phyloP scores from a whole-genome alignment of 2,888 invertebrate species.

The Noctua janthina region DNA sequence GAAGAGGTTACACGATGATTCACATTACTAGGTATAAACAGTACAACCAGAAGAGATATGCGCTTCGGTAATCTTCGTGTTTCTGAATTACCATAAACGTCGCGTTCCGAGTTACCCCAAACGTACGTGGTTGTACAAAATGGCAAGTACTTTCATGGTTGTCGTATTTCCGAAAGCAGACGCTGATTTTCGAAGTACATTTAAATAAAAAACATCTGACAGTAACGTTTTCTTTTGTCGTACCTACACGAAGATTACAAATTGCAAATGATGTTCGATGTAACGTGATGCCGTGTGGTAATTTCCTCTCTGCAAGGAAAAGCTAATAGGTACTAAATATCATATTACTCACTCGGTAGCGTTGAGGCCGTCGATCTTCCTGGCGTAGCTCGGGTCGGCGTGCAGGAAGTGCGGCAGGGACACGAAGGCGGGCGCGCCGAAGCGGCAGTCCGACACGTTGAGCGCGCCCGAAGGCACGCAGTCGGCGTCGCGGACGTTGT shows the following conservation, averaged over 20 bases:
- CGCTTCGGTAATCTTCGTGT: neutral
- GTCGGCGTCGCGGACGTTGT: slow-evolving; percentile 78
- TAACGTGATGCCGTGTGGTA: too few species aligned
- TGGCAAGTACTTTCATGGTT: too few species aligned
- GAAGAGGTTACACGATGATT: neutral
- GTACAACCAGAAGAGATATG: neutral
- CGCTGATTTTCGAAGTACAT: too few species aligned
- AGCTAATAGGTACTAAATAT: neutral
- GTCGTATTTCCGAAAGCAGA: too few species aligned
- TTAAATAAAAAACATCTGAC: too few species aligned
- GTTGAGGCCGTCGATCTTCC: slow-evolving; percentile 92
- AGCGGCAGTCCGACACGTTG: slow-evolving; percentile 93
- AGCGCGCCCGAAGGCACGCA: slow-evolving; percentile 91
- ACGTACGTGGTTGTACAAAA: too few species aligned
- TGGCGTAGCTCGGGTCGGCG: slow-evolving; percentile 92
- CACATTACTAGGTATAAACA: neutral
- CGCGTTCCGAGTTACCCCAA: neutral
- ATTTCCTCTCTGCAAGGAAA: too few species aligned
- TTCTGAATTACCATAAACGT: neutral
- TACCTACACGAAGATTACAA: too few species aligned
- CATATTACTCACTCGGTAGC: slow-evolving; percentile 88
- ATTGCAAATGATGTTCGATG: too few species aligned
- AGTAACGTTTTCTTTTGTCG: too few species aligned
- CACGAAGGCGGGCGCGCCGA: slow-evolving; percentile 95
- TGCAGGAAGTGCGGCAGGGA: slow-evolving; percentile 95